Base-by-base conservation (phyloP, 1,140 invertebrate species). In the Tetramorium simillimum region DNA sequence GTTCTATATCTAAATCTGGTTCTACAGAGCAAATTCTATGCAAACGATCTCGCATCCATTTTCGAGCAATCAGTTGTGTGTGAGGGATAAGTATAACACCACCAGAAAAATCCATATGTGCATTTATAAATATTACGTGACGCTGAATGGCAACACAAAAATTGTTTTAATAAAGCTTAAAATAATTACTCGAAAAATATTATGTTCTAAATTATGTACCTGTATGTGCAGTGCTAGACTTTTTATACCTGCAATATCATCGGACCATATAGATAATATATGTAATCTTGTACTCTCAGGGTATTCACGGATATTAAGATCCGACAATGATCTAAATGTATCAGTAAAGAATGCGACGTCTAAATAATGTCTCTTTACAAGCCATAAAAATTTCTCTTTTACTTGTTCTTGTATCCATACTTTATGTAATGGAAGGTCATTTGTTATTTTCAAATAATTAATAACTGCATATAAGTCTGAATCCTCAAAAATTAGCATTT, bases 401-500 rank as follows among this genome's bases (percentile, higher is more conserved):
- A 77, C 21, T n/a, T 1, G 9, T 46, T 77, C 10, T 14, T 77
- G 75, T 6, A 77, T 28, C 56, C 56, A 77, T 24, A 62, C 46
- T 46, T 12, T 63, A 28, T 14, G 0, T 43, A 77, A 46, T n/a
- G 4, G 2, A 77, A 5, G 18, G 0, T 62, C 3, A 1, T n/a
- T 16, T 46, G 58, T 43, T 63, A 28, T 28, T 7, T 7, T 77
- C 21, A 73, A 73, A 53, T 12, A 56, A 1, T 53, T 73, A 46
- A 77, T 18, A 77, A 63, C 40, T n/a, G 56, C 56, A 46, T 62
- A 28, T 0, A 77, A 46, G 4, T 77, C 75, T n/a, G 75, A 77
- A 77, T 77, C 75, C 18, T 77, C 56, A 14, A 77, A 5, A 62
- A 77, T 18, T 77, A 77, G 33, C 43, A 51, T 51, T 62, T 77